Evolutionary conservation across 2,113 vertebrate species (phyloP).

Genomic region (Oreochromis tanganicae): DNA sequence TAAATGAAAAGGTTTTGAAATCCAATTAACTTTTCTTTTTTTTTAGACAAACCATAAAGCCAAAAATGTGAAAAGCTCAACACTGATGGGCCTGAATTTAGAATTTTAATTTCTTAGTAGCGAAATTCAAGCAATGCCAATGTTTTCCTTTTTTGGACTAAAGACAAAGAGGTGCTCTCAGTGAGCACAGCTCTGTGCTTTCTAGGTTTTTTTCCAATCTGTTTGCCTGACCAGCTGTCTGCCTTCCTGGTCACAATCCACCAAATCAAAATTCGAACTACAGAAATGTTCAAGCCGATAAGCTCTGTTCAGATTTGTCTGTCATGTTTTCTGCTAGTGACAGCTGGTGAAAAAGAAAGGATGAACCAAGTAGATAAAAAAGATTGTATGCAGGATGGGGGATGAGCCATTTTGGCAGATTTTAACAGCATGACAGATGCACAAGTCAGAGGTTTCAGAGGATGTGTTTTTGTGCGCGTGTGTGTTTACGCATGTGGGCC

Average conservation of each 20-base stretch:
- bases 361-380: slow-evolving; percentile 25
- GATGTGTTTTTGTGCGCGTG: slow-evolving; percentile 11
- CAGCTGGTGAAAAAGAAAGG: slow-evolving; percentile 57
- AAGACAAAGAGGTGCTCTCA: slow-evolving; percentile 25
- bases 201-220: slow-evolving; percentile 22
- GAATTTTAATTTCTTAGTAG: not conserved
- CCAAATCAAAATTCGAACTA: slow-evolving; percentile 4
- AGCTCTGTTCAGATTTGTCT: slow-evolving; percentile 35
- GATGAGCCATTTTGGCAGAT: slow-evolving; percentile 50
- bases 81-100: not conserved
- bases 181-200: slow-evolving; percentile 1
- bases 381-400: slow-evolving; percentile 27
- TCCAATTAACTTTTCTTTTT: not conserved
- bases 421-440: slow-evolving; percentile 47
- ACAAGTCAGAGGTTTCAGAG: slow-evolving; percentile 38
- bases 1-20: not conserved
- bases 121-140: not conserved
- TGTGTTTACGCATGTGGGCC: slow-evolving; percentile 1
- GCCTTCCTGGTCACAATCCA: slow-evolving; percentile 11
- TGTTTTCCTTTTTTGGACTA: not conserved
- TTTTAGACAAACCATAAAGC: not conserved
- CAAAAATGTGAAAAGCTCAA: not conserved
- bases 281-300: slow-evolving; percentile 25
- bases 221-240: slow-evolving; percentile 34
- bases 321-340: slow-evolving; percentile 32